Conservation (phyloP, 2,113 vertebrate species). For the Thinocorus orbignyianus region DNA sequence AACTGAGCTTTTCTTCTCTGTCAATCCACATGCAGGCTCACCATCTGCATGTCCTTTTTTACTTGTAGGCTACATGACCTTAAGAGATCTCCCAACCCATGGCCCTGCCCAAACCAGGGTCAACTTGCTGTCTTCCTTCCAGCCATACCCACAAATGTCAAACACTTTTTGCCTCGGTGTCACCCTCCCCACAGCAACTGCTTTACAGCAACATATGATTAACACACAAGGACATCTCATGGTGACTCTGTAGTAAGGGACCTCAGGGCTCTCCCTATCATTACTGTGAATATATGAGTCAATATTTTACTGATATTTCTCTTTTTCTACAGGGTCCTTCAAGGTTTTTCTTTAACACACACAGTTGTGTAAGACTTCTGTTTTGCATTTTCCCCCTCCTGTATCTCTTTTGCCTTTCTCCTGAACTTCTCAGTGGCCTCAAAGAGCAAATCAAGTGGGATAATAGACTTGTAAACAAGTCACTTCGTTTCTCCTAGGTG, state of each 20-base stretch:
- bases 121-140: background rate
- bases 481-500: background rate
- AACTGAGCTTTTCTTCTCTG: background rate
- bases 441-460: background rate
- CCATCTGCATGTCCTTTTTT: rapidly evolving
- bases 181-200: background rate
- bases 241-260: background rate
- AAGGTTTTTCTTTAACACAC: background rate
- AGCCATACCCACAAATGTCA: background rate
- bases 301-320: background rate
- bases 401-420: background rate
- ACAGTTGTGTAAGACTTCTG: background rate
- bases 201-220: background rate
- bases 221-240: background rate
- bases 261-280: background rate
- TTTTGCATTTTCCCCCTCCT: background rate
- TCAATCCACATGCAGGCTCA: background rate
- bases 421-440: background rate
- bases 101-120: background rate
- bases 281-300: background rate
- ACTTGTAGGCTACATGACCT: background rate
- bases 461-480: background rate
- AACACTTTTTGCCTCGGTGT: background rate
- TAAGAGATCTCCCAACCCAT: background rate
- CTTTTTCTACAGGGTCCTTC: background rate